Evolutionary conservation across 2,888 invertebrate genomes (phyloP).

Genomic region (Calliphora vomitoria): DNA sequence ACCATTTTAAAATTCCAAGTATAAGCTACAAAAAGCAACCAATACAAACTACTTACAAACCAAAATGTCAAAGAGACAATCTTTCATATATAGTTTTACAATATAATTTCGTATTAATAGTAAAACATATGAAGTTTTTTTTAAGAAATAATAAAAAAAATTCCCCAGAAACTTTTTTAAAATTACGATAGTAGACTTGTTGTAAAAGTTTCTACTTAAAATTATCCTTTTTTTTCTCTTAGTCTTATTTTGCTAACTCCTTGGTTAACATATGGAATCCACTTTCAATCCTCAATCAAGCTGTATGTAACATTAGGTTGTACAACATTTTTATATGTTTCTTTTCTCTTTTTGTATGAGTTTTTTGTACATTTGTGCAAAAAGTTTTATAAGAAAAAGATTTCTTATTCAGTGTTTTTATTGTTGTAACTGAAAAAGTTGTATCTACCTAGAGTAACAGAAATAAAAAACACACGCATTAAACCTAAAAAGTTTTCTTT

Average conservation of each 20-base stretch:
- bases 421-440: neutral
- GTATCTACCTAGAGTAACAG: constrained; percentile 1
- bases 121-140: too few species aligned
- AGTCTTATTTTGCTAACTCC: neutral
- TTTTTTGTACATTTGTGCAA: neutral
- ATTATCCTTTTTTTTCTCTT: neutral
- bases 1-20: neutral
- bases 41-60: constrained; percentile 2
- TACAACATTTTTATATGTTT: constrained; percentile 47
- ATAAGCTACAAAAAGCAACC: neutral
- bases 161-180: neutral
- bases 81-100: neutral
- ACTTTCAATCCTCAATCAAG: constrained; percentile 22
- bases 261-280: constrained; percentile 31
- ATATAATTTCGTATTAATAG: too few species aligned
- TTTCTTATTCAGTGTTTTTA: neutral
- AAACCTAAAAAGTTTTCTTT: constrained; percentile 15
- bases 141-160: neutral
- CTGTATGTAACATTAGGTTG: constrained; percentile 24
- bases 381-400: constrained; percentile 25
- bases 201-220: constrained; percentile 15
- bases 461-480: neutral
- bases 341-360: neutral
- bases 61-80: constrained; percentile 4
- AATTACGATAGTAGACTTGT: constrained; percentile 43